phyloP scores from a whole-genome alignment of 2,888 invertebrate genomes.

The Kuschelorhynchus macadamiae region DNA sequence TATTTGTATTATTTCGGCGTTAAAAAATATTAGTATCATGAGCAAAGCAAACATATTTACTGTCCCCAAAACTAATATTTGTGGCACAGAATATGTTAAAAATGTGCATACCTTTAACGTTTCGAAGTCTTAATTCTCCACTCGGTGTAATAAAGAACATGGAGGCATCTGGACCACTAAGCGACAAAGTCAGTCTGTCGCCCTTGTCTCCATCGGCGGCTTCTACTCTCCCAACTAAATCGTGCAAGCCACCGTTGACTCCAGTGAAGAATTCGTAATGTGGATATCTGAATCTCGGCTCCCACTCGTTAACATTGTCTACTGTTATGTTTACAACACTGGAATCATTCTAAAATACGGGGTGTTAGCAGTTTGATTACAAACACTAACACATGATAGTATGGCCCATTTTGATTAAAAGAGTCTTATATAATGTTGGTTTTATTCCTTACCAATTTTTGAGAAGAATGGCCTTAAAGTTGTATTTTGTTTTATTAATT shows the following conservation, averaged over 20 bases:
- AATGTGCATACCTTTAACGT: conserved; percentile 49
- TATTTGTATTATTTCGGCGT: too few relatives aligned
- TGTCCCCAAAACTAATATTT: too few relatives aligned
- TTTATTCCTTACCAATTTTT: too few relatives aligned
- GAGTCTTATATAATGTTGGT: too few relatives aligned
- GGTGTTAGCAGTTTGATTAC: too few relatives aligned
- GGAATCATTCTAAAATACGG: conserved; percentile 84
- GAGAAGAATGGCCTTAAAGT: too few relatives aligned
- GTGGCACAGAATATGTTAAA: too few relatives aligned
- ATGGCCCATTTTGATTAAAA: too few relatives aligned
- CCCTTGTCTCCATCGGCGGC: conserved; percentile 90
- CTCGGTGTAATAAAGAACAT: conserved; percentile 75
- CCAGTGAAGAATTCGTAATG: conserved; percentile 85
- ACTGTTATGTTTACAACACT: conserved; percentile 86
- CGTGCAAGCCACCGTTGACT: conserved; percentile 57
- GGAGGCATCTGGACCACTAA: conserved; percentile 68
- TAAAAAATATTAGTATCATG: too few relatives aligned
- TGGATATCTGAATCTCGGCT: conserved; percentile 89
- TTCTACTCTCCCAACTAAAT: conserved; percentile 78
- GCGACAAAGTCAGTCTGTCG: conserved; percentile 80
- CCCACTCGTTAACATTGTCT: conserved; percentile 93
- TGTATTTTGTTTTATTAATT: too few relatives aligned
- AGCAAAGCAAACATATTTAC: too few relatives aligned
- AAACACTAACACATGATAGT: too few relatives aligned
- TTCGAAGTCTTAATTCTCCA: conserved; percentile 78